Evolutionary conservation across 1,140 invertebrate species (phyloP), one percentile per base, ranked within the genome.

Genomic region (Pararge aegeria): DNA sequence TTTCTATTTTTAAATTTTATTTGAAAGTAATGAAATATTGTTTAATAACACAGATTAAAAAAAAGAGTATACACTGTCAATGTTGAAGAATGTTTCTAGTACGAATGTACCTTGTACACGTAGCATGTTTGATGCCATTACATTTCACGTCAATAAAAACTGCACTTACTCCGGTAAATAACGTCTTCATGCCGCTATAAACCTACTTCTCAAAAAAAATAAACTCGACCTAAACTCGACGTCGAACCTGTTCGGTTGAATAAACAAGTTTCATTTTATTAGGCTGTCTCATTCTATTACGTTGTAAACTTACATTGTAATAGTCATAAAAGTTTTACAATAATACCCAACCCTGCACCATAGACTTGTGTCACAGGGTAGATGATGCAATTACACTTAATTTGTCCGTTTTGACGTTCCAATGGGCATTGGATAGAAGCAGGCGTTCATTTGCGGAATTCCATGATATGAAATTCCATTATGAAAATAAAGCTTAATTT

Each of bases 251-350:
- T 16, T 42, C 38, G 3, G 16, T 42, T 42, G 16, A 42, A 42
- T 42, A 42, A 42, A 42, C 38, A 42, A 42, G 38, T 3, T 24
- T n/a, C 24, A 52, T 61, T 65, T 56, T 55, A 61, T 61, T 65
- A 42, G 21, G 51, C 5, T 15, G 12, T 67, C 49, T 60, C 52
- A 61, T 61, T 64, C 46, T 44, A 24, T 55, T 61, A 34, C 29
- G 38, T 59, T 59, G 6, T 21, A 21, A 46, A 21, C 44, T 46
- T 46, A 46, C 44, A 21, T 21, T 46, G 13, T 18, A 21, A 20
- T 7, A 58, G 40, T 52, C 27, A 37, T 61, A 61, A 66, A 61
- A 54, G 62, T 6, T 42, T 16, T 18, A 52, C 42, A 62, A 69
- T 51, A 24, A 7, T 24, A 24, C 3, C 7, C 2, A 4, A 24